Evolutionary conservation across 2,113 vertebrate genomes (phyloP).

Genomic region (Clupea harengus): DNA sequence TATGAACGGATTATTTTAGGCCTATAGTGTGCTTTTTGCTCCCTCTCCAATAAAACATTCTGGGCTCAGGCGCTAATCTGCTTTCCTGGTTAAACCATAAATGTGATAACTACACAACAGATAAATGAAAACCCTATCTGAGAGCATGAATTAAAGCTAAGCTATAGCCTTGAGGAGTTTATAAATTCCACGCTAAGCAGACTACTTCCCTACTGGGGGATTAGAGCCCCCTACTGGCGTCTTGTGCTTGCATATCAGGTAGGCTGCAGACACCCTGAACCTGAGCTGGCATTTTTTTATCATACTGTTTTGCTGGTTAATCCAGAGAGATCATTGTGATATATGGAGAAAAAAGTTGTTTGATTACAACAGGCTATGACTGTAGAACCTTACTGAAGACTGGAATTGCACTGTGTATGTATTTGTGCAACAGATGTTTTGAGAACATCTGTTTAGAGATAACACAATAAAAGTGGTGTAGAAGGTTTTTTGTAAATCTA

Average conservation of each 20-base stretch:
- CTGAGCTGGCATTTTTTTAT: background rate
- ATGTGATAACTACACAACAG: conserved; percentile 70
- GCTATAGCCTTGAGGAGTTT: conserved; percentile 65
- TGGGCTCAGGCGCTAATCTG: conserved; percentile 61
- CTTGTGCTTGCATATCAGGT: background rate
- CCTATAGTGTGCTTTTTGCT: background rate
- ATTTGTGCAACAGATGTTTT: background rate
- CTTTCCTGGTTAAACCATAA: conserved; percentile 66
- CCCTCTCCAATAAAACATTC: conserved; percentile 46
- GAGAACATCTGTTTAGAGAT: too few relatives aligned
- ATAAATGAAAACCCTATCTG: conserved; percentile 63
- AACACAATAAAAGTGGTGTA: too few relatives aligned
- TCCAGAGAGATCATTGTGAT: conserved; percentile 1
- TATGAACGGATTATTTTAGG: conserved; percentile 53
- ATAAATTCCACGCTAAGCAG: conserved; percentile 44
- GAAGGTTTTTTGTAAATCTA: too few relatives aligned
- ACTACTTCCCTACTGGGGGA: conserved; percentile 48
- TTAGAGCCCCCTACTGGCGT: conserved; percentile 74
- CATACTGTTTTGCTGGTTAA: background rate
- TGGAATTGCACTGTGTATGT: background rate
- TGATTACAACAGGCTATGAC: background rate
- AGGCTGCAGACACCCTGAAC: background rate
- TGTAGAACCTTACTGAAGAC: background rate
- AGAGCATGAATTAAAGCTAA: conserved; percentile 65
- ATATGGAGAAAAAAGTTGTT: background rate